Evolutionary conservation across 2,113 vertebrate species (phyloP), one percentile per base, ranked within the genome.

Genomic region (Ammospiza caudacuta): DNA sequence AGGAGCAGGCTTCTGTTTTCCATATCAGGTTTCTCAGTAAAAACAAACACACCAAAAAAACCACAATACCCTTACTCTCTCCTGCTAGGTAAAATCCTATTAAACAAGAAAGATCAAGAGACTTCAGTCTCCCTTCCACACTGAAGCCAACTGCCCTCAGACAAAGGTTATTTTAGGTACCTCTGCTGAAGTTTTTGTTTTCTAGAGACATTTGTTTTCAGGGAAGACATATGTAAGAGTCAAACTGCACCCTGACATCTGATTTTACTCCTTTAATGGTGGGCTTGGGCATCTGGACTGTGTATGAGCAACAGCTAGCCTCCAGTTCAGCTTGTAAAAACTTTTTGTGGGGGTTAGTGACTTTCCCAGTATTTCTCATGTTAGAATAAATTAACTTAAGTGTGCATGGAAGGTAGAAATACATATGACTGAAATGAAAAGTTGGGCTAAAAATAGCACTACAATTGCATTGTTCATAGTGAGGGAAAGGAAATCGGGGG

Each of bases 341-440:
- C 57, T 83, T 96, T 92, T 88, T 93, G 55, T 62, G 67, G 63
- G 33, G 49, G 37, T 68, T 41, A 94, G 83, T 35, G 55, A 94
- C 86, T 86, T 94, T 58, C 59, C 66, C 49, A 84, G 72, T 78
- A 89, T 92, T 94, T 93, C 93, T 96, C 76, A 87, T 75, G 63
- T 81, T 97, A 81, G 79, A 95, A 96, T 96, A 97, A 96, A 95
- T 92, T 97, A 94, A 96, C 83, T 97, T 94, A 83, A 96, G 68
- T 92, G 87, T 88, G 51, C 67, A 82, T 54, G 63, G 93, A 96
- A 92, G 78, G 89, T 95, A 91, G n/a, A 80, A 70, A 94, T 92
- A 83, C 55, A 72, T 91, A 83, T n/a, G 70, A 95, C 74, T 93
- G 67, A 93, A 96, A 97, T 96, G 90, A 95, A 90, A 96, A 95